Conservation (phyloP, 2,113 vertebrate species). For the Cacatua alba region DNA sequence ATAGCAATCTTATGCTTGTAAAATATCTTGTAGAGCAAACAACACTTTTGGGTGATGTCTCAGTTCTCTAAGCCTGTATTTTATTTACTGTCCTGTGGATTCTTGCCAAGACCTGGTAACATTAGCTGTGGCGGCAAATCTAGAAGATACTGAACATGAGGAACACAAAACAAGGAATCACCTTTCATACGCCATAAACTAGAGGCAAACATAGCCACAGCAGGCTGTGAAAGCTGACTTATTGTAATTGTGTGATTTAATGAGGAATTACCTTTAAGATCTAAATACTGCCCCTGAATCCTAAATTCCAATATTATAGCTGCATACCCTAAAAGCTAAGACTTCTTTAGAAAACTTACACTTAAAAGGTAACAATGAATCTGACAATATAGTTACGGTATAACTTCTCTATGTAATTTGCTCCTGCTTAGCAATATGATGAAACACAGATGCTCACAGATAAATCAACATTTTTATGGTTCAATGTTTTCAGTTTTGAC, state of each 20-base stretch:
- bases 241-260: background rate
- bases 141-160: background rate
- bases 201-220: background rate
- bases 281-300: background rate
- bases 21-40: background rate
- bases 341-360: background rate
- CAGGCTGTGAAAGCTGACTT: background rate
- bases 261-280: background rate
- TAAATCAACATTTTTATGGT: background rate
- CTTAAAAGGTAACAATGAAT: background rate
- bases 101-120: background rate
- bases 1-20: background rate
- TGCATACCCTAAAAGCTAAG: background rate
- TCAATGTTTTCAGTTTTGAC: background rate
- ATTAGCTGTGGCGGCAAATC: background rate
- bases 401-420: background rate
- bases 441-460: background rate
- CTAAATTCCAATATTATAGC: background rate
- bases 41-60: background rate
- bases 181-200: background rate
- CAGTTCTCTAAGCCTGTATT: background rate
- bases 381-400: fast-evolving
- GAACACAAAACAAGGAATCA: background rate
- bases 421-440: background rate
- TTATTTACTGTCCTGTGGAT: background rate